Evolutionary conservation across 1,140 invertebrate species (phyloP).

Genomic region (Agrilus planipennis): DNA sequence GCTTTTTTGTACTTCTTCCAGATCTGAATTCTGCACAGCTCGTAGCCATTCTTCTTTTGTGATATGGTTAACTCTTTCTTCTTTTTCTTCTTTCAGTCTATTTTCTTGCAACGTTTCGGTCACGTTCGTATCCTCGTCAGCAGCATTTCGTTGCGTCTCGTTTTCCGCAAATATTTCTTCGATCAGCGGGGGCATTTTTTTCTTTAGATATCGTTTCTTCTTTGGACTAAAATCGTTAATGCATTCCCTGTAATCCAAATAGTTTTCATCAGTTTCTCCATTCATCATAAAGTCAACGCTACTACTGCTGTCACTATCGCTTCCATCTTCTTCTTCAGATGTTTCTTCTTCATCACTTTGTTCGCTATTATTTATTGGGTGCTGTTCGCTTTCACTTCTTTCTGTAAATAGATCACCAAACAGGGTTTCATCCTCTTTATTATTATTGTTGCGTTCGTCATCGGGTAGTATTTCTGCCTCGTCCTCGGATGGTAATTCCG

Average conservation of each 20-base stretch:
- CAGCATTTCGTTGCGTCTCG: neutral
- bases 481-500: neutral
- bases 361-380: no score
- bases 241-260: conserved; percentile 20
- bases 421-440: conserved; percentile 6
- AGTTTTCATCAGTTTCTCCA: conserved; percentile 16
- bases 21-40: no score
- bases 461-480: no score
- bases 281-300: conserved; percentile 24
- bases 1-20: neutral
- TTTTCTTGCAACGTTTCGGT: neutral
- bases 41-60: neutral
- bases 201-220: neutral
- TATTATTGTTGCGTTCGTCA: conserved; percentile 1
- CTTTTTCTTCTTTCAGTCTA: neutral
- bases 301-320: conserved; percentile 5
- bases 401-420: neutral
- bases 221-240: conserved; percentile 27
- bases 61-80: neutral
- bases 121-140: neutral
- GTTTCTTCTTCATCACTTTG: conserved; percentile 9
- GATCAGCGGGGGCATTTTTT: neutral
- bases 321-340: conserved; percentile 4
- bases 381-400: conserved; percentile 3
- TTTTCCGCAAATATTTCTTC: neutral